Evolutionary conservation across 2,797 vertebrate genomes (phyloP).

Genomic region (Hydrophis major): DNA sequence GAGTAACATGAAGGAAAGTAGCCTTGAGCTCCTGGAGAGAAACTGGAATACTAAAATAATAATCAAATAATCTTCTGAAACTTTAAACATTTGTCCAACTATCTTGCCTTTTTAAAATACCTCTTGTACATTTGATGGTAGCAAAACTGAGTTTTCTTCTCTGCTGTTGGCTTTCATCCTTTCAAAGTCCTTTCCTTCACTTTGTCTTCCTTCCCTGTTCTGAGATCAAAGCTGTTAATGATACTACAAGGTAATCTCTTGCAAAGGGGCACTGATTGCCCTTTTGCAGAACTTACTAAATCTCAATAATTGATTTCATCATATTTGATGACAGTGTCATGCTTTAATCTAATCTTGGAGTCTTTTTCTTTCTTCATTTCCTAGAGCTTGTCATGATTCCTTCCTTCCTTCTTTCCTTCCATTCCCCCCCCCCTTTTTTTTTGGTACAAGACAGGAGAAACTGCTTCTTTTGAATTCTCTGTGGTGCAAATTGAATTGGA

Average conservation of each 20-base stretch:
- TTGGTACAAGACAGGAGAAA: not conserved
- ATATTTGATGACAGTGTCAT: slow-evolving; percentile 31
- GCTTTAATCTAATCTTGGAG: slow-evolving; percentile 42
- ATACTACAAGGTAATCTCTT: not conserved
- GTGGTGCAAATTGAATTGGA: slow-evolving; percentile 29
- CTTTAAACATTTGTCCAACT: not conserved
- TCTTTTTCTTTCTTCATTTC: not conserved
- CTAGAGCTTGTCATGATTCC: not conserved
- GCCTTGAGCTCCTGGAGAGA: not conserved
- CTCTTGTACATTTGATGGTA: not conserved
- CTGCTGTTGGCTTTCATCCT: not conserved
- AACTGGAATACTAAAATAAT: not conserved
- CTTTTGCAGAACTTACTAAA: slow-evolving; percentile 15
- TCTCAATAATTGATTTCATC: slow-evolving; percentile 21
- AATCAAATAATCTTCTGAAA: not conserved
- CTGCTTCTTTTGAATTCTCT: slow-evolving; percentile 28
- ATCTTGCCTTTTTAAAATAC: not conserved
- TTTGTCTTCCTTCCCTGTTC: not conserved
- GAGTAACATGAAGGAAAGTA: not conserved
- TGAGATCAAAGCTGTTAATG: not conserved
- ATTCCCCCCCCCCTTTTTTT: not conserved
- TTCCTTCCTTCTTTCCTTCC: not conserved
- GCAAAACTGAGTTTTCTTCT: not conserved
- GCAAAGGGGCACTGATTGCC: not conserved
- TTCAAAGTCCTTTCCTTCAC: not conserved